Conservation (phyloP, 2,888 invertebrate genomes). For the Euzetes globulus region DNA sequence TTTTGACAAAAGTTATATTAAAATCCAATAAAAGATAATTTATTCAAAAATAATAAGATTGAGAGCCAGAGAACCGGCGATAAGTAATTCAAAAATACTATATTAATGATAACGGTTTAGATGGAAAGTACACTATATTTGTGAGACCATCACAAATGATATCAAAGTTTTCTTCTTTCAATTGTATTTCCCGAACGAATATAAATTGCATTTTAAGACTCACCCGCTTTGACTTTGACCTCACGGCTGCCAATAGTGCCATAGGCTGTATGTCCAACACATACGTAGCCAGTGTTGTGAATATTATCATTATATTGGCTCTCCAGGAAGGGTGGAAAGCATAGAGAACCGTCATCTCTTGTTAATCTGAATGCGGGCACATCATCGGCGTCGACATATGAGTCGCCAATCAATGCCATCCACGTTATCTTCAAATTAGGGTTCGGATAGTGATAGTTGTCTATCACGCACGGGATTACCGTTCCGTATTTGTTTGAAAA, state of each 20-base stretch:
- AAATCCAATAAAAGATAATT: not conserved
- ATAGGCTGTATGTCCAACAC: not conserved
- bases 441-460: not conserved
- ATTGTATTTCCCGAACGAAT: not conserved
- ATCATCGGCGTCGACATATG: constrained; percentile 14
- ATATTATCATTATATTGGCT: constrained; percentile 8
- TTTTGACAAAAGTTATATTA: not conserved
- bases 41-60: not conserved
- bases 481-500: constrained; percentile 32
- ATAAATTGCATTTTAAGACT: not conserved
- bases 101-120: not conserved
- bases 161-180: not conserved
- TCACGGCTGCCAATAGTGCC: constrained; percentile 13
- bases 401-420: constrained; percentile 10
- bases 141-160: not conserved
- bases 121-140: not conserved
- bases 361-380: constrained; percentile 21
- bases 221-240: constrained; percentile 17
- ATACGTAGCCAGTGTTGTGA: constrained; percentile 7
- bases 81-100: constrained; percentile 8
- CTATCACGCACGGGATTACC: constrained; percentile 26
- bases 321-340: constrained; percentile 28
- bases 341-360: constrained; percentile 30
- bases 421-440: constrained; percentile 22
- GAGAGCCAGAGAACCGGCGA: not conserved